A percentile compares a stretch with the other conserved stretches of the same genome.
Evolutionary conservation across 2,888 invertebrate genomes (phyloP).

Genomic region (Stegana nigrithorax): DNA sequence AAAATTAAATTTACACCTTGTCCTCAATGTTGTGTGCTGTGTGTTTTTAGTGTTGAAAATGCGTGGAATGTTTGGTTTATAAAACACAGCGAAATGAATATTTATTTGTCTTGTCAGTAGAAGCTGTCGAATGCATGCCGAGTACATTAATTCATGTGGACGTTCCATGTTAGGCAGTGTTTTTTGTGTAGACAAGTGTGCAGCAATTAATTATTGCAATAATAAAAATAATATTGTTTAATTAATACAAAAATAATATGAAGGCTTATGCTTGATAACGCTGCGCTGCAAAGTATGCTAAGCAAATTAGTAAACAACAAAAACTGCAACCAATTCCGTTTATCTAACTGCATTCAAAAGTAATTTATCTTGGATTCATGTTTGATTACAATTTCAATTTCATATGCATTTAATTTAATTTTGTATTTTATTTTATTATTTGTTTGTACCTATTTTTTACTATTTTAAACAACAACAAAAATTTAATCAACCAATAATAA

Average conservation of each 20-base stretch:
- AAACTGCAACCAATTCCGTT: conserved; percentile 8
- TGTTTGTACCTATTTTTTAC: conserved; percentile 26
- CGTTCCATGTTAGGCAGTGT: neutral
- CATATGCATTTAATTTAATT: conserved; percentile 17
- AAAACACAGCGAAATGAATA: no score
- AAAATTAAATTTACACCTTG: no score
- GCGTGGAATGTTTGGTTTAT: no score
- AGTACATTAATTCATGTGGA: no score
- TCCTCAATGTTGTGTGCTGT: no score
- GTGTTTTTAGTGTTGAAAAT: no score
- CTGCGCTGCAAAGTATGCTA: conserved; percentile 2
- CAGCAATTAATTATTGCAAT: conserved; percentile 3
- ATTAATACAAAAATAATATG: neutral
- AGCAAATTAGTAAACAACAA: neutral
- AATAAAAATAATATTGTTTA: neutral
- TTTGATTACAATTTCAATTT: conserved; percentile 26
- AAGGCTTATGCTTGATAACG: conserved; percentile 3
- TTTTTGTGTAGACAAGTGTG: neutral
- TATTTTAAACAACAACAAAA: conserved; percentile 45
- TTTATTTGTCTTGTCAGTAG: no score
- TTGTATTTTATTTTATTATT: conserved; percentile 23
- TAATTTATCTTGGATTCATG: conserved; percentile 22
- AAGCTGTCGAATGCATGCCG: no score
- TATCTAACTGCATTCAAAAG: conserved; percentile 57
- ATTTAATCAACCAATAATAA: conserved; percentile 43